Evolutionary conservation across 2,888 invertebrate species (phyloP), one percentile per base, ranked within the genome.

Genomic region (Eupsilia transversa): DNA sequence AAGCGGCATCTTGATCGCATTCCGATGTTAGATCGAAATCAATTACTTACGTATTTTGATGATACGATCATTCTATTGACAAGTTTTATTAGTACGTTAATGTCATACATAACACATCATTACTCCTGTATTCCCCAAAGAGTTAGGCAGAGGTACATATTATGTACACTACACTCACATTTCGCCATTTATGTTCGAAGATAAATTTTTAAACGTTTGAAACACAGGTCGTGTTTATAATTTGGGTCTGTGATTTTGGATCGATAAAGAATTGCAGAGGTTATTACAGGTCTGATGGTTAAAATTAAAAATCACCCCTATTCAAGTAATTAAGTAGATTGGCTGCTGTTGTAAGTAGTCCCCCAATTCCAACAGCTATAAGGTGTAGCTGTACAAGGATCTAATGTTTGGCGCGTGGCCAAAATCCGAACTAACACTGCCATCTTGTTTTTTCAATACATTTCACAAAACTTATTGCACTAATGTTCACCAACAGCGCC

Each of bases 1-100:
- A 54, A 52, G 35, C 49, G n/a, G 30, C 43, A 38, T 23, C n/a
- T 38, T 12, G 30, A 76, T 61, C 54, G 23, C 71, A 77, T 77
- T 54, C 71, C 77, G 17, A 61, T 33, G 61, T 4, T 30, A 23
- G 3, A 46, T 61, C 17, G 2, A 35, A 38, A 61, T 56, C 54
- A 70, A 77, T 56, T 27, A 41, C 35, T 20, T 17, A 56, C 5
- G 35, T 17, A 33, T 66, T 30, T 64, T 33, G 38, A 57, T 49
- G 65, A n/a, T 41, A 33, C 5, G 30, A 46, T 46, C n/a, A n/a
- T n/a, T n/a, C 30, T 54, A 17, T 61, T 38, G 30, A 77, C 17
- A 54, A 33, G n/a, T 60, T 75, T 41, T 23, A 59, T 57, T 41
- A 60, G 57, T 38, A 12, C 7, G 35, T 35, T 17, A n/a, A 38